Percentiles rank a stretch among this genome's conserved stretches.
These are phyloP conservation scores for Brenthis hecate DNA, from an alignment of 2,888 invertebrate genomes.

Conservation along the genomic window DNA sequence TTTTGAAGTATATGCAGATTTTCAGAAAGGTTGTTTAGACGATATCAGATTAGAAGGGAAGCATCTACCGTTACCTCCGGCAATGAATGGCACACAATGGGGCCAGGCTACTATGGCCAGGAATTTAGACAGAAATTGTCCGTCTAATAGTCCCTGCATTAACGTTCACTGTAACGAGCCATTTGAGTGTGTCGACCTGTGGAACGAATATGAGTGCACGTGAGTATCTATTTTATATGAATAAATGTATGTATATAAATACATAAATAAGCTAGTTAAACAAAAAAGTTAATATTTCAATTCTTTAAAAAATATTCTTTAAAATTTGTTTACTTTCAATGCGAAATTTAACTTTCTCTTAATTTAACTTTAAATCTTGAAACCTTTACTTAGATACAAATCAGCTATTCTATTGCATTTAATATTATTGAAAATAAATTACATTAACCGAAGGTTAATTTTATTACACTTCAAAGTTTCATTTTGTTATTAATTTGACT, in stretches of 20 bases:
- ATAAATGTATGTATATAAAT: too few relatives aligned
- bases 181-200: slow-evolving; percentile 97
- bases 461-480: slow-evolving; percentile 1
- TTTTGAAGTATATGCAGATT: slow-evolving; percentile 96
- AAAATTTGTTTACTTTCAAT: too few relatives aligned
- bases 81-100: slow-evolving; percentile 97
- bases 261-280: too few relatives aligned
- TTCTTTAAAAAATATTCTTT: too few relatives aligned
- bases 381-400: too few relatives aligned
- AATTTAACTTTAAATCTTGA: too few relatives aligned
- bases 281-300: too few relatives aligned
- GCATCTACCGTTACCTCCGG: slow-evolving; percentile 95
- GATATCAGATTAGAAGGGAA: slow-evolving; percentile 94
- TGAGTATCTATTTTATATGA: slow-evolving; percentile 82
- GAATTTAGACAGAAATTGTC: slow-evolving; percentile 95
- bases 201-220: slow-evolving; percentile 99
- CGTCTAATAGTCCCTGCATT: slow-evolving; percentile 96
- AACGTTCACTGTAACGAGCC: slow-evolving; percentile 96
- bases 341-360: too few relatives aligned
- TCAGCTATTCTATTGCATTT: too few relatives aligned
- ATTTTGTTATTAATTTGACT: slow-evolving; percentile 24
- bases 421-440: too few relatives aligned
- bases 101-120: slow-evolving; percentile 97
- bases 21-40: slow-evolving; percentile 92
- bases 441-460: background rate